phyloP scores from a whole-genome alignment of 2,888 invertebrate species.

The Atethmia centrago region DNA sequence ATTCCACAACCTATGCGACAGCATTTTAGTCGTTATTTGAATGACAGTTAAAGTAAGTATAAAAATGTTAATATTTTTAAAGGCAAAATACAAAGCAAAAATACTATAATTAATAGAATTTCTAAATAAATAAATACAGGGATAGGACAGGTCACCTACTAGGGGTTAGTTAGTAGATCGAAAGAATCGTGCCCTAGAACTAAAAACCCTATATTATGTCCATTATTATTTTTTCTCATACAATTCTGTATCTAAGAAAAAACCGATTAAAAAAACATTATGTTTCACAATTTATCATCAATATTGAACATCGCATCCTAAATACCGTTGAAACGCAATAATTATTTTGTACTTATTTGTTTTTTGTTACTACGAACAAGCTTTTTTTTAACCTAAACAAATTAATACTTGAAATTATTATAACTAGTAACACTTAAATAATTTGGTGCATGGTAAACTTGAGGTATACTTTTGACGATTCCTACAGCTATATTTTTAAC shows the following conservation, averaged over 20 bases:
- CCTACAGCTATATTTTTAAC: slow-evolving; percentile 66
- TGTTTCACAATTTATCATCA: slow-evolving; percentile 36
- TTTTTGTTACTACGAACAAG: slow-evolving; percentile 71
- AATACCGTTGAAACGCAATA: slow-evolving; percentile 67
- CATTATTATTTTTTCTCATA: slow-evolving; percentile 27
- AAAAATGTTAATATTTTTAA: slow-evolving; percentile 77
- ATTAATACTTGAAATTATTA: slow-evolving; percentile 84
- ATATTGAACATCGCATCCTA: slow-evolving; percentile 49
- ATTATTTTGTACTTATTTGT: slow-evolving; percentile 62
- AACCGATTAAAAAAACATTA: slow-evolving; percentile 9
- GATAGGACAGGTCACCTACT: slow-evolving; percentile 81
- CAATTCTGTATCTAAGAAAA: slow-evolving; percentile 30
- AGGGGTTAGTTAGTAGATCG: slow-evolving; percentile 77
- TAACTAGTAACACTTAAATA: slow-evolving; percentile 83
- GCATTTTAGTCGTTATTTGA: slow-evolving; percentile 68
- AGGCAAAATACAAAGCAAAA: slow-evolving; percentile 88
- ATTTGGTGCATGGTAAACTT: slow-evolving; percentile 90
- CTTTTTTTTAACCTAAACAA: slow-evolving; percentile 69
- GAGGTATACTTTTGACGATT: slow-evolving; percentile 85
- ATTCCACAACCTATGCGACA: slow-evolving; percentile 81
- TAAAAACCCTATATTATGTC: slow-evolving; percentile 3
- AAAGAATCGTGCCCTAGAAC: slow-evolving; percentile 41
- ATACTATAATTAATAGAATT: slow-evolving; percentile 81
- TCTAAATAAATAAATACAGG: slow-evolving; percentile 86
- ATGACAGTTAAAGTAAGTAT: slow-evolving; percentile 64